A percentile compares a stretch with the other conserved stretches of the same genome.
Conservation (phyloP, 2,113 vertebrate species). For the Beaufortia kweichowensis region DNA sequence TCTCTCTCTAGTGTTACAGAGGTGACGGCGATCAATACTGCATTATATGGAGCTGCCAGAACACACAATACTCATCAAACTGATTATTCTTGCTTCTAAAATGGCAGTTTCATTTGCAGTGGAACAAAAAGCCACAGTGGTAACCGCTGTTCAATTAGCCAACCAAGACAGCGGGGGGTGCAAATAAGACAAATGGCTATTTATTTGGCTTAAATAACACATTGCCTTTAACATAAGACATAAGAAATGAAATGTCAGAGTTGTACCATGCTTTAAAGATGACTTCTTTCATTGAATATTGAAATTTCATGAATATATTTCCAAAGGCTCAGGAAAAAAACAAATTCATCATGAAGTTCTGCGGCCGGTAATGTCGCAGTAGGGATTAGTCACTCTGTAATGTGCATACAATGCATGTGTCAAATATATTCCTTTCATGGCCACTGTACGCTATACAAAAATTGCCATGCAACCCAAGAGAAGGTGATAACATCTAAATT, state of each 20-base stretch:
- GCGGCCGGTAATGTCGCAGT: conserved; percentile 70
- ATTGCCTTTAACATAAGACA: conserved; percentile 64
- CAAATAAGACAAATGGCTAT: conserved; percentile 72
- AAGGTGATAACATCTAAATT: not conserved
- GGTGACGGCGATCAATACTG: conserved; percentile 75
- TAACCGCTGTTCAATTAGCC: conserved; percentile 73
- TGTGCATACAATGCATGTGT: conserved; percentile 60
- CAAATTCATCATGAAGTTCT: conserved; percentile 75
- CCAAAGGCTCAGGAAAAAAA: conserved; percentile 65
- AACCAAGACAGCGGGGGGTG: conserved; percentile 46
- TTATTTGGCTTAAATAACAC: conserved; percentile 75
- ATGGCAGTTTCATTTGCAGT: conserved; percentile 74
- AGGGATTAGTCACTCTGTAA: conserved; percentile 73
- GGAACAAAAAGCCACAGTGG: conserved; percentile 58
- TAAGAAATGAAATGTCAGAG: conserved; percentile 74
- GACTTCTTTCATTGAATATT: conserved; percentile 76
- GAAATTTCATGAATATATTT: conserved; percentile 84
- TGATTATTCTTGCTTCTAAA: conserved; percentile 79
- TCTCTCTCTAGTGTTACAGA: conserved; percentile 63
- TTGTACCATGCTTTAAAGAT: conserved; percentile 77
- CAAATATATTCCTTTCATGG: conserved; percentile 54
- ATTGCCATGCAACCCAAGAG: not conserved
- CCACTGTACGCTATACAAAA: not conserved
- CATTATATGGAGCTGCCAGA: conserved; percentile 78
- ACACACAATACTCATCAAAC: conserved; percentile 80